Evolutionary conservation across 2,797 vertebrate genomes (phyloP), one percentile per base, ranked within the genome.

Genomic region (Hemibagrus guttatus): DNA sequence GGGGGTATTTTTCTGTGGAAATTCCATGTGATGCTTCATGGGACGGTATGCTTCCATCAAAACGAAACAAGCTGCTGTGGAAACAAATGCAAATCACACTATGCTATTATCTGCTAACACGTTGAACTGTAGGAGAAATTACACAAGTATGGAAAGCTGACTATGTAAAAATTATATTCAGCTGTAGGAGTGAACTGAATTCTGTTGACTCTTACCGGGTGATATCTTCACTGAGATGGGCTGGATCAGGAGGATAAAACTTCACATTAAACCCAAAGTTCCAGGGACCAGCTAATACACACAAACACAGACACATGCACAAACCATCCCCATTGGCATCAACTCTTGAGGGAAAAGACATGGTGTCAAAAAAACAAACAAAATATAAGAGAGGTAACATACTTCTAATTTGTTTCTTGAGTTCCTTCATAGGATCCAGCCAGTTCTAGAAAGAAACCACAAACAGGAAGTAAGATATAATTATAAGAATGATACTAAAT

Each of bases 371-470:
- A 35, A 76, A 76, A 21, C 17, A 58, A 52, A 19, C 14, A 58
- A 19, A 35, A 71, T 19, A 39, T 9, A 56, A 79, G 64, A 76
- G 16, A 49, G 49, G 4, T 42, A 16, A 89, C 72, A 94, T 96
- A 99, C 98, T 97, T 94, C 97, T 95, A 85, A 98, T 96, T 93
- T 99, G 98, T 93, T 99, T 99, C 95, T 98, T 99, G 87, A 99
- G 94, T 95, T 99, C 98, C 93, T 99, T 99, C 91, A 96, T 93
- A 74, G 97, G 97, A 90, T 99, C 98, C 91, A 99, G 92, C 98
- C 98, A 99, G 91, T 98, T 98, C 98, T 99, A 95, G 86, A 94
- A 90, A 92, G 90, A 90, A 95, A 54, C 4, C 83, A 84, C 64
- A 78, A 69, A 84, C 16, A 84, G 79, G 35, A 87, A 79, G 86